Conservation (phyloP, 2,888 invertebrate species). For the Phaedon cochleariae region DNA sequence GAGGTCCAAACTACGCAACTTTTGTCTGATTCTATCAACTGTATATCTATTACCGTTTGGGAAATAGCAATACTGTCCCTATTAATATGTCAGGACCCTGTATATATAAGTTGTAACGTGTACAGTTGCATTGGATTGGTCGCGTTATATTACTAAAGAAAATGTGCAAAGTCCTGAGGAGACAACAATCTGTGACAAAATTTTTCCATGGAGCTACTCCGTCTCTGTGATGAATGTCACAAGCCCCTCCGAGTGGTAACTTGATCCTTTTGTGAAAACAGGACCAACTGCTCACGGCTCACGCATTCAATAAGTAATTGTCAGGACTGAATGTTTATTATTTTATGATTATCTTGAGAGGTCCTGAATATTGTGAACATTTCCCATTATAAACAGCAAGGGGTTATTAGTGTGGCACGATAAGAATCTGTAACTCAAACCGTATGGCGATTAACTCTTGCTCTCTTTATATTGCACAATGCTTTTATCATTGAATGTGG, state of each 20-base stretch:
- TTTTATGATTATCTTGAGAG: conserved; percentile 26
- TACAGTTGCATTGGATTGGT: no score
- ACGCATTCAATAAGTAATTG: conserved; percentile 13
- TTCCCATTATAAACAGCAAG: conserved; percentile 6
- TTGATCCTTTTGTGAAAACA: conserved; percentile 21
- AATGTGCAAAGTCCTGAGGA: no score
- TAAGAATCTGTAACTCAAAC: conserved; percentile 7
- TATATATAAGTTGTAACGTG: no score
- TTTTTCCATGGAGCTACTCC: neutral
- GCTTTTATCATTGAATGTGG: neutral
- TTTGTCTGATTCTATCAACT: no score
- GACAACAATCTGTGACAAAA: neutral
- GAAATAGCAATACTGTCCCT: no score
- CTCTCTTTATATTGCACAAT: neutral
- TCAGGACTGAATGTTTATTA: conserved; percentile 28
- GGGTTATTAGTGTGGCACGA: conserved; percentile 12
- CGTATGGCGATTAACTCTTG: conserved; percentile 2
- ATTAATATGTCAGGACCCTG: no score
- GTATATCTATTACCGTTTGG: no score
- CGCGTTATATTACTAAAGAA: no score
- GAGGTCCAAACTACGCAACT: no score
- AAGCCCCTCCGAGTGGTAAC: conserved; percentile 9
- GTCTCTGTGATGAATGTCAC: neutral
- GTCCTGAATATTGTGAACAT: conserved; percentile 19
- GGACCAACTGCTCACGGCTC: conserved; percentile 25